Base-by-base conservation (phyloP, 2,797 vertebrate genomes). In the Characodon lateralis region DNA sequence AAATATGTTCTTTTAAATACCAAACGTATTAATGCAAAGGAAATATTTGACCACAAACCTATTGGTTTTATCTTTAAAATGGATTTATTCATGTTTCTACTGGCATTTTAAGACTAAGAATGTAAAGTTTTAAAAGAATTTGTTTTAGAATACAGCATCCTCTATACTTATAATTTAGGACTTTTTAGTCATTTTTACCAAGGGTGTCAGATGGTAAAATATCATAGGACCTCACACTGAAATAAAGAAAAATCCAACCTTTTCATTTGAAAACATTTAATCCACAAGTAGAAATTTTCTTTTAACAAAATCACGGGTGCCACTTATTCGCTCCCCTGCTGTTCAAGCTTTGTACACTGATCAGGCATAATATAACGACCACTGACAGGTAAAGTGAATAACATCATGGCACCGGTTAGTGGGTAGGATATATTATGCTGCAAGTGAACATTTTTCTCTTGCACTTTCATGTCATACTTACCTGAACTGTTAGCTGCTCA, bases 311-410 rank as follows among this genome's bases (percentile, higher is more conserved):
- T n/a, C 41, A 69, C 41, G 24, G 31, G 18, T 10, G 35, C 63
- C 63, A 66, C 20, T 66, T 66, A 48, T 16, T 69, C 12, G 66
- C 41, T 69, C 12, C 13, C 41, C 41, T 48, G 41, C 41, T n/a
- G 66, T 69, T 46, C 26, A 48, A 16, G 24, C 66, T 18, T 69
- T 48, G 22, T 46, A 16, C 66, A 46, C 24, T 13, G 24, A 69
- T 46, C 66, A 46, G 43, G 66, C 41, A 48, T 41, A 69, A 69
- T 22, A 69, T 46, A 46, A 26, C 13, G 66, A 69, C 66, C 66
- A 69, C 41, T 26, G 39, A 68, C 39, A 43, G 65, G 22, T 43
- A 24, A 69, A 48, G 66, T 69, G 41, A 69, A 48, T 7, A 69
- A 13, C n/a, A 69, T 16, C 1, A 6, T 48, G 66, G 41, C 13